Evolutionary conservation across 2,113 vertebrate genomes (phyloP), one percentile per base, ranked within the genome.

Genomic region (Protobothrops mucrosquamatus): DNA sequence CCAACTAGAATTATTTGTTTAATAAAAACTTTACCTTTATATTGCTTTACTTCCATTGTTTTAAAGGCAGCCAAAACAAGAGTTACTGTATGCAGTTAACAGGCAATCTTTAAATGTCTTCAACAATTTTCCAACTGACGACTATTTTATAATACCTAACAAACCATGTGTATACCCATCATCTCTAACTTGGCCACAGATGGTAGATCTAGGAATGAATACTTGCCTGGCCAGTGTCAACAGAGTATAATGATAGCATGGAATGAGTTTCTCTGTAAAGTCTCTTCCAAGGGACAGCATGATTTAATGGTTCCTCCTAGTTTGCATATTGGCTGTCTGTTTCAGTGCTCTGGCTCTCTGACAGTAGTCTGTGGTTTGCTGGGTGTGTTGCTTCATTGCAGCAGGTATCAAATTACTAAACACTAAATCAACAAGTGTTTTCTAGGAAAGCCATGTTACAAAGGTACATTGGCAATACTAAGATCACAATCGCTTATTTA

Each of bases 391-490:
- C 9, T 1, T 51, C n/a, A 59, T 85, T 89, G 1, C 81, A 61
- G 6, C 92, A 93, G 61, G 89, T 46, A 89, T 95, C 93, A 9
- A 3, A 48, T 91, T 93, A 94, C 95, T 93, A 86, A 55, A 14
- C 90, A 94, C 94, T 96, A 94, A 95, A 92, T 92, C 92, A 94
- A 94, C 95, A 95, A 93, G 94, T 92, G 93, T 95, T 97, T 97
- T 96, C 96, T 97, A 97, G 96, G 95, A 97, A 96, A 96, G 90
- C 15, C 1, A 0, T 92, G 93, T 90, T 94, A 91, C 94, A 96
- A 89, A 54, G 87, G 87, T 89, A 57, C 24, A 48, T 43, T 52
- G 87, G 20, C 55, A 85, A 52, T 20, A 24, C 15, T 43, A 64
- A 95, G 91, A 91, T 46, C 87, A 59, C 24, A 90, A 8, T 87